Evolutionary conservation across 1,140 invertebrate genomes (phyloP), one percentile per base, ranked within the genome.

Genomic region (Papilio polyxenes): DNA sequence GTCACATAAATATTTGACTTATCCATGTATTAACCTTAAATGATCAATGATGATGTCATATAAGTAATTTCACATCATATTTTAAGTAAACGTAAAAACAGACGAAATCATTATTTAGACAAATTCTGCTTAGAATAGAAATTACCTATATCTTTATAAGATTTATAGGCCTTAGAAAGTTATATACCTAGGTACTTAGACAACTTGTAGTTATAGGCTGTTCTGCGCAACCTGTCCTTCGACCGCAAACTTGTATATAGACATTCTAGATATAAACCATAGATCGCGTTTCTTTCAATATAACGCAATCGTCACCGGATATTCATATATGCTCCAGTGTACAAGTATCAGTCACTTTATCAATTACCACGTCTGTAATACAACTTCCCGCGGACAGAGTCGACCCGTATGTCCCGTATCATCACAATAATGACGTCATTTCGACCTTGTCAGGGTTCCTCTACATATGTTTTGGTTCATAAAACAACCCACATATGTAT

Each of bases 381-480:
- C 83, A 82, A 86, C 85, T 86, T 91, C 89, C 90, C 86, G 87
- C 85, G 83, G 53, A 75, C 74, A 80, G 72, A 83, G 82, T 82
- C 81, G 86, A 83, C 87, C 87, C 89, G 88, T 85, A 91, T 92
- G 88, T 90, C 90, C 89, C 88, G 85, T 87, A 88, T 83, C 87
- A 91, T 84, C 88, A 88, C 88, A 88, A 87, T 87, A 89, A 88
- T 93, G 89, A 92, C 91, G 92, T 93, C 91, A 93, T 65, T 83
- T 85, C 87, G 91, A 90, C 92, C 92, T 93, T 92, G 90, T 87
- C 82, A 91, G 90, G 92, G 87, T 83, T 88, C 53, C 76, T 79
- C 84, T 51, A 83, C 82, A 85, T 82, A 83, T 88, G 81, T 85
- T 81, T 85, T 83, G 82, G 82, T 81, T 83, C 82, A 83, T 84